phyloP scores from a whole-genome alignment of 2,888 invertebrate genomes.

The Clunio marinus region DNA sequence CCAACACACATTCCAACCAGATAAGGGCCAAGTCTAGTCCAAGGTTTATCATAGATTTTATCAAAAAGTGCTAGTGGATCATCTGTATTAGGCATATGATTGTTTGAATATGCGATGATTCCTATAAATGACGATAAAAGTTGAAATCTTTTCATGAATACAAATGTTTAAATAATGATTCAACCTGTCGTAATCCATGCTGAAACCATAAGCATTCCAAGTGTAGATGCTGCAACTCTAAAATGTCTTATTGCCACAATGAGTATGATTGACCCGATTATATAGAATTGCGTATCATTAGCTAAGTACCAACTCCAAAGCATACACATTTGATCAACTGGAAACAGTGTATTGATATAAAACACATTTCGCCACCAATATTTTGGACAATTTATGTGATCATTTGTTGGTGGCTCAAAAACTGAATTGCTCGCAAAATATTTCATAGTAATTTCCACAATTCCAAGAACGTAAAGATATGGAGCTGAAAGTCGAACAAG shows the following conservation, averaged over 20 bases:
- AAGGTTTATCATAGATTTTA: constrained; percentile 85
- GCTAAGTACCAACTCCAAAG: constrained; percentile 88
- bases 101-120: constrained; percentile 71
- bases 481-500: constrained; percentile 76
- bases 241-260: constrained; percentile 77
- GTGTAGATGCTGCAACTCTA: constrained; percentile 65
- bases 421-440: constrained; percentile 78
- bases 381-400: constrained; percentile 75
- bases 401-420: constrained; percentile 76
- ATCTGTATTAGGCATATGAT: constrained; percentile 72
- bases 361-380: constrained; percentile 87
- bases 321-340: constrained; percentile 86
- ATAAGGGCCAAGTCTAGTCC: constrained; percentile 81
- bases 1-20: constrained; percentile 79
- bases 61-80: constrained; percentile 81
- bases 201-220: constrained; percentile 64
- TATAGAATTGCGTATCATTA: constrained; percentile 83
- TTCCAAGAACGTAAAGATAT: constrained; percentile 75
- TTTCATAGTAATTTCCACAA: constrained; percentile 81
- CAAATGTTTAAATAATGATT: neutral
- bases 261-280: constrained; percentile 74
- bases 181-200: constrained; percentile 72
- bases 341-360: constrained; percentile 81
- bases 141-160: neutral
- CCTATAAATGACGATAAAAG: constrained; percentile 44